phyloP scores from a whole-genome alignment of 2,888 invertebrate species.

The Aproaerema taeniolella region DNA sequence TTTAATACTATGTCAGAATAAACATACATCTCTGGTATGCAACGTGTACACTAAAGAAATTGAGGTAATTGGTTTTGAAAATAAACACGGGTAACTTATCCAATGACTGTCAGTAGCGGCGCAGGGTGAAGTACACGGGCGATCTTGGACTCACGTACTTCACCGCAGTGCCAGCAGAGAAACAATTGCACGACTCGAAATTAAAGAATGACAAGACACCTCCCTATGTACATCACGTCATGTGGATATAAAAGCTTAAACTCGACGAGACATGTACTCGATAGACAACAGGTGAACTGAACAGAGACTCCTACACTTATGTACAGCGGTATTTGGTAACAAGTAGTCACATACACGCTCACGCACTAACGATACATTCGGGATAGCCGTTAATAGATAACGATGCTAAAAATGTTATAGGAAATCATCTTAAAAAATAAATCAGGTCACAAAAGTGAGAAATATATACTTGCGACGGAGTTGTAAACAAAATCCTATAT shows the following conservation, averaged over 20 bases:
- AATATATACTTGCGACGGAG: constrained; percentile 41
- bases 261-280: constrained; percentile 14
- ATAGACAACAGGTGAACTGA: constrained; percentile 40
- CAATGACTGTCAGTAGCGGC: constrained; percentile 72
- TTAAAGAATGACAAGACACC: too few relatives aligned
- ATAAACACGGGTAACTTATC: constrained; percentile 71
- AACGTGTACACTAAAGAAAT: constrained; percentile 68
- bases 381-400: constrained; percentile 40
- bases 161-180: neutral
- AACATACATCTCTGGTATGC: constrained; percentile 51
- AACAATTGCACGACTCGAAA: constrained; percentile 1
- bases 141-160: too few relatives aligned
- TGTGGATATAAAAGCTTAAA: neutral
- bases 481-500: constrained; percentile 26
- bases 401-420: constrained; percentile 42
- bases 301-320: constrained; percentile 40
- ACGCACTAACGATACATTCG: constrained; percentile 22
- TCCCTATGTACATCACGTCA: neutral
- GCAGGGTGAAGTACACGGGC: constrained; percentile 26
- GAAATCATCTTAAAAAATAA: constrained; percentile 71
- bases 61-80: constrained; percentile 76
- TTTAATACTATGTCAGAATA: constrained; percentile 63
- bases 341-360: constrained; percentile 40
- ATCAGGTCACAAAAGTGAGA: constrained; percentile 76
- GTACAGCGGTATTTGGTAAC: constrained; percentile 57